These are phyloP conservation scores for Pygocentrus nattereri DNA, from an alignment of 2,797 vertebrate species.

Conservation along the genomic window DNA sequence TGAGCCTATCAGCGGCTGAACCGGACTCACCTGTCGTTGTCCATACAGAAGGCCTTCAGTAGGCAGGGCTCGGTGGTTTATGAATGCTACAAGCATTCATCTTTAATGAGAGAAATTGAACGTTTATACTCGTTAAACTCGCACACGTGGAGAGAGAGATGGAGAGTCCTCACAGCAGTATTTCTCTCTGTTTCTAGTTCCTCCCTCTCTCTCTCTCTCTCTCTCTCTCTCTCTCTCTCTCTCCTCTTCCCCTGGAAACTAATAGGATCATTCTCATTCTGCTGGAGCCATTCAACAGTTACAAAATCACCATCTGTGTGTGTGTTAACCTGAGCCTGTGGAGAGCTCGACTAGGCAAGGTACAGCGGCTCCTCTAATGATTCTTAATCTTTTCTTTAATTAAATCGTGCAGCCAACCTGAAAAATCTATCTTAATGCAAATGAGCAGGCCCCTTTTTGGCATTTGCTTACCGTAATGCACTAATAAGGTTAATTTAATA, in stretches of 20 bases:
- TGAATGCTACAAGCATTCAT: neutral
- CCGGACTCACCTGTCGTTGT: constrained; percentile 13
- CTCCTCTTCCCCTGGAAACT: constrained; percentile 82
- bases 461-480: constrained; percentile 99
- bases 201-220: constrained; percentile 4
- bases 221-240: constrained; percentile 18
- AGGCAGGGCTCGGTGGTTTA: neutral
- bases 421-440: constrained; percentile 99
- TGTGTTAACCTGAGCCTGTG: constrained; percentile 99
- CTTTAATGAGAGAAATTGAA: constrained; percentile 9
- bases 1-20: neutral
- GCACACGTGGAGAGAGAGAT: constrained; percentile 6
- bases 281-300: constrained; percentile 99
- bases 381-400: constrained; percentile 99
- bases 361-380: constrained; percentile 99
- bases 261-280: constrained; percentile 99
- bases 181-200: neutral
- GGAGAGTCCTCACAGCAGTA: constrained; percentile 26
- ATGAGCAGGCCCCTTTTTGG: constrained; percentile 97
- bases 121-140: constrained; percentile 32
- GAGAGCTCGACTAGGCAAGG: constrained; percentile 99
- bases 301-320: constrained; percentile 99
- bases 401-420: constrained; percentile 99
- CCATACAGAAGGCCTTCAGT: neutral
- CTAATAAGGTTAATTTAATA: constrained; percentile 99